phyloP scores from a whole-genome alignment of 2,113 vertebrate genomes.

The Apeltes quadracus region DNA sequence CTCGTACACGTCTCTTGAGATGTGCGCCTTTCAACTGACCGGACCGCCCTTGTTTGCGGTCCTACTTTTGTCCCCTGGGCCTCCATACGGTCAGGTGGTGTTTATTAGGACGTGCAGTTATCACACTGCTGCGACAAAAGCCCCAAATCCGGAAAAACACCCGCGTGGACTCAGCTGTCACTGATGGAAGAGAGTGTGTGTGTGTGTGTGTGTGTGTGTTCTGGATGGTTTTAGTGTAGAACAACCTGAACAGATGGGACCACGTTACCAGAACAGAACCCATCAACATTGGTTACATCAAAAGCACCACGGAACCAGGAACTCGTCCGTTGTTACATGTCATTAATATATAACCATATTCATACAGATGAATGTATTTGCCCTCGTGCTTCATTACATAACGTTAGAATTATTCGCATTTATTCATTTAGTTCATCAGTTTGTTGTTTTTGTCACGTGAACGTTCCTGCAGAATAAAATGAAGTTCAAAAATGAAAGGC shows the following conservation, averaged over 20 bases:
- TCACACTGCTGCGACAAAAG: constrained; percentile 35
- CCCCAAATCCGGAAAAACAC: constrained; percentile 24
- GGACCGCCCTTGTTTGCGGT: constrained; percentile 1
- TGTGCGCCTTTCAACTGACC: not conserved
- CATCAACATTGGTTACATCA: constrained; percentile 47
- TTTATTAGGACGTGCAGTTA: constrained; percentile 51
- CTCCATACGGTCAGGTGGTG: constrained; percentile 39
- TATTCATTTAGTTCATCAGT: no score
- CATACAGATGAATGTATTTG: not conserved
- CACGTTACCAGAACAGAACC: constrained; percentile 45
- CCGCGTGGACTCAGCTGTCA: constrained; percentile 65
- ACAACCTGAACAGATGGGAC: constrained; percentile 70
- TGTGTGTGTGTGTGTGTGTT: constrained; percentile 37
- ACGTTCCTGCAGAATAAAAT: no score
- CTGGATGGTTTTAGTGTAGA: constrained; percentile 24
- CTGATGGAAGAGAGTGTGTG: not conserved
- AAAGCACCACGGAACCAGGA: not conserved
- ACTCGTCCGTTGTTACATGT: no score
- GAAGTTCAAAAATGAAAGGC: no score
- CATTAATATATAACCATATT: no score
- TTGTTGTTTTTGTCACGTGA: no score
- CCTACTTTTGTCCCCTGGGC: not conserved
- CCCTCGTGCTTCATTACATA: not conserved
- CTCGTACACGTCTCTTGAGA: constrained; percentile 13
- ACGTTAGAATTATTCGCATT: not conserved